These are phyloP conservation scores for Brachyopa scutellaris DNA, from an alignment of 2,888 invertebrate genomes.

Conservation along the genomic window DNA sequence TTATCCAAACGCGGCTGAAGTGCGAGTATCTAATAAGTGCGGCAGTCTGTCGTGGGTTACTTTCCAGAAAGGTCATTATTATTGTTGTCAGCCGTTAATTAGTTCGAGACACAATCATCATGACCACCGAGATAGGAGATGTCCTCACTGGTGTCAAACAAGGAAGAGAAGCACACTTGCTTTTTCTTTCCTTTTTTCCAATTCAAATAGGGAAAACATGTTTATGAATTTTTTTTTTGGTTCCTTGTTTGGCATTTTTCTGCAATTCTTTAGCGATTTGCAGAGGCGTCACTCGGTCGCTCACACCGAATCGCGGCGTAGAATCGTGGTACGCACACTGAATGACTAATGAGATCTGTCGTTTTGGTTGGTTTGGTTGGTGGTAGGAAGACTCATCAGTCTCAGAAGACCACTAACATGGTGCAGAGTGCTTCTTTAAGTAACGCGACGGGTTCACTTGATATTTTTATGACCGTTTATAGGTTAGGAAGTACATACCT, in stretches of 20 bases:
- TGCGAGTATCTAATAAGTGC: constrained; percentile 24
- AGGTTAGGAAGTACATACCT: no score
- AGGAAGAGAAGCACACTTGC: constrained; percentile 14
- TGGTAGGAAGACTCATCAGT: constrained; percentile 34
- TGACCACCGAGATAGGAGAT: no score
- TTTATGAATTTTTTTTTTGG: constrained; percentile 32
- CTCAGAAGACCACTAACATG: constrained; percentile 1
- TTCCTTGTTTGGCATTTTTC: constrained; percentile 19
- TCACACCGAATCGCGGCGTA: constrained; percentile 52
- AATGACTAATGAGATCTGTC: constrained; percentile 61
- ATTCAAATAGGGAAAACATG: constrained; percentile 49
- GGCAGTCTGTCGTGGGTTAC: constrained; percentile 47
- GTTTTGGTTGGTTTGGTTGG: no score
- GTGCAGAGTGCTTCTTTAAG: constrained; percentile 9
- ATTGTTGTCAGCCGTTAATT: constrained; percentile 12
- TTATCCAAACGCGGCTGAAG: constrained; percentile 58
- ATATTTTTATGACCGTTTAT: constrained; percentile 42
- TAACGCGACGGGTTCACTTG: constrained; percentile 12
- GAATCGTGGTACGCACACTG: constrained; percentile 51
- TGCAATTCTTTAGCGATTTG: constrained; percentile 65
- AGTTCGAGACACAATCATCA: no score
- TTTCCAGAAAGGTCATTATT: constrained; percentile 65
- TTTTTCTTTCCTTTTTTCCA: not conserved
- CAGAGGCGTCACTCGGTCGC: constrained; percentile 72
- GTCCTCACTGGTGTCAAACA: no score